Evolutionary conservation across 2,888 invertebrate genomes (phyloP).

Genomic region (Tillus elongatus): DNA sequence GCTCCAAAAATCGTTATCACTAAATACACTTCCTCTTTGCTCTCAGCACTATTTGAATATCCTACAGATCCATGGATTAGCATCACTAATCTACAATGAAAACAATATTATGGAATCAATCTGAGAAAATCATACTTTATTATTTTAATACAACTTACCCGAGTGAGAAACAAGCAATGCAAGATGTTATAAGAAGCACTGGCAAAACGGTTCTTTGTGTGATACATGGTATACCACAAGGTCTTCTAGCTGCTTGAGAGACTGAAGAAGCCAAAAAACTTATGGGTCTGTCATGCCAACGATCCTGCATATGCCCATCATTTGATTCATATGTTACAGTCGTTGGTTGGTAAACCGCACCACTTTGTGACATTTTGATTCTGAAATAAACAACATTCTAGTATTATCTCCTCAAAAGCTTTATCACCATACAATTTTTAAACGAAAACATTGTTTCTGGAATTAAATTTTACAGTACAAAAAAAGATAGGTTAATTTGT

Average conservation of each 20-base stretch:
- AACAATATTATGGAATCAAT: slow-evolving; percentile 11
- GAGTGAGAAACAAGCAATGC: slow-evolving; percentile 33
- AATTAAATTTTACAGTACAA: too few species aligned
- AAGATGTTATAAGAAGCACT: slow-evolving; percentile 34
- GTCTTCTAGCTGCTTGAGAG: slow-evolving; percentile 49
- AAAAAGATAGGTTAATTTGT: too few species aligned
- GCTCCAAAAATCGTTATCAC: slow-evolving; percentile 55
- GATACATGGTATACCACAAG: slow-evolving; percentile 45
- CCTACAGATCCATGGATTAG: slow-evolving; percentile 55
- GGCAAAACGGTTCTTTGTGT: slow-evolving; percentile 33
- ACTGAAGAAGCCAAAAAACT: slow-evolving; percentile 42
- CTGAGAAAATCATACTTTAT: too few species aligned
- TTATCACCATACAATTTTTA: too few species aligned
- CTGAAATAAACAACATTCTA: slow-evolving; percentile 9
- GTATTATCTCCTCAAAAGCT: too few species aligned
- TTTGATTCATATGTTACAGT: slow-evolving; percentile 62
- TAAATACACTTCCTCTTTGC: slow-evolving; percentile 32
- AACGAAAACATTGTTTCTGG: too few species aligned
- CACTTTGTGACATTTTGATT: slow-evolving; percentile 54
- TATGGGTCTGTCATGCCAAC: slow-evolving; percentile 38
- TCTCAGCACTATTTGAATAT: slow-evolving; percentile 43
- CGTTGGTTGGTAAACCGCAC: slow-evolving; percentile 70
- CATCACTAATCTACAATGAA: slow-evolving; percentile 48
- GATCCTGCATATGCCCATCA: slow-evolving; percentile 29
- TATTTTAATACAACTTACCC: too few species aligned